Conservation (phyloP, 2,797 vertebrate species). For the Gymnoscopelus braueri region DNA sequence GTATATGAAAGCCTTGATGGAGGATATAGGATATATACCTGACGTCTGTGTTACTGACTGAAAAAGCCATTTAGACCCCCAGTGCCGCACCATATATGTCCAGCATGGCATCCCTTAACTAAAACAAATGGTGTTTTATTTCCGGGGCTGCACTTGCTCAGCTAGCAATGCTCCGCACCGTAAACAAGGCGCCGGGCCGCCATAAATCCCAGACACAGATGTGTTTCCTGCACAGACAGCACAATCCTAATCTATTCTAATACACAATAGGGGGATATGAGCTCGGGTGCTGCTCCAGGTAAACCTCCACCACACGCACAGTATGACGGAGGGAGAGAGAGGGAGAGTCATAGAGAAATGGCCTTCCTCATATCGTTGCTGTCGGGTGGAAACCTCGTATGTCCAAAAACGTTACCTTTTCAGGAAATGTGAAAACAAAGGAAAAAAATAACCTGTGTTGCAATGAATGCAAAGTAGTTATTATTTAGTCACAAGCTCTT, state of each 20-base stretch:
- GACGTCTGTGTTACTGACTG: conserved; percentile 42
- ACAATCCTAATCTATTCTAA: conserved; percentile 70
- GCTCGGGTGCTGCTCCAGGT: conserved; percentile 29
- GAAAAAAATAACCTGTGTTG: too few relatives aligned
- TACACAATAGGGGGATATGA: conserved; percentile 60
- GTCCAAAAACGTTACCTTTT: too few relatives aligned
- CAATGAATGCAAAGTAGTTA: too few relatives aligned
- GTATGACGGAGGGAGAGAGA: conserved; percentile 17
- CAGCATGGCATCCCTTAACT: conserved; percentile 60
- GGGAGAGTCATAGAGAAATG: conserved; percentile 12
- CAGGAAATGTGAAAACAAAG: too few relatives aligned
- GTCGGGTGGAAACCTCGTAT: too few relatives aligned
- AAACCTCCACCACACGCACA: conserved; percentile 19
- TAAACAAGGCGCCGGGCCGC: conserved; percentile 63
- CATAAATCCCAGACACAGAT: conserved; percentile 69
- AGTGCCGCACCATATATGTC: conserved; percentile 55
- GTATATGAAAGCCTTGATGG: conserved; percentile 19
- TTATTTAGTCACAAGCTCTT: too few relatives aligned
- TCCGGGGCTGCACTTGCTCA: conserved; percentile 54
- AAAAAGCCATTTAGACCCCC: conserved; percentile 55
- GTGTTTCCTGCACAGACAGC: conserved; percentile 65
- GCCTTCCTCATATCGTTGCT: conserved; percentile 1
- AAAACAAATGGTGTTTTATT: conserved; percentile 78
- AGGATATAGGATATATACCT: conserved; percentile 31
- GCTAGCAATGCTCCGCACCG: conserved; percentile 60